phyloP scores from a whole-genome alignment of 2,888 invertebrate species.

The Tiliacea citrago region DNA sequence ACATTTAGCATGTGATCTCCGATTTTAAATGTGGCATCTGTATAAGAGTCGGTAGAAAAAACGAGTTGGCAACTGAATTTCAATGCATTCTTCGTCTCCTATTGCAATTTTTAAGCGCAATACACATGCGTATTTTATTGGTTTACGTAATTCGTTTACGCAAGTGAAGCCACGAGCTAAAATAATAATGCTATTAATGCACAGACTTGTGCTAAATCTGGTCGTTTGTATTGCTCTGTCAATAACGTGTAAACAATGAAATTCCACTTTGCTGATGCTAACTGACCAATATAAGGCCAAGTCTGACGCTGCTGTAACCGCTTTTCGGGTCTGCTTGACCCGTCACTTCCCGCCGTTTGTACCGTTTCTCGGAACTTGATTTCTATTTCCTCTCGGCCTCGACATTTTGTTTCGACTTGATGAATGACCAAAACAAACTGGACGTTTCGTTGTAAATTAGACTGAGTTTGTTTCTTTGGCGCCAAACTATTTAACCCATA shows the following conservation, averaged over 20 bases:
- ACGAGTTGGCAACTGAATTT: constrained; percentile 45
- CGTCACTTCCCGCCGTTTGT: constrained; percentile 54
- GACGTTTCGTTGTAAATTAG: constrained; percentile 66
- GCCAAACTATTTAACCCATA: constrained; percentile 45
- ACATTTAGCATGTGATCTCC: constrained; percentile 5
- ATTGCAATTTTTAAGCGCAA: constrained; percentile 46
- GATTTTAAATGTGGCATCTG: constrained; percentile 26
- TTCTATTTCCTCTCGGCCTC: constrained; percentile 50
- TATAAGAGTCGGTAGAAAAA: constrained; percentile 12
- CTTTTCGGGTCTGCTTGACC: too few species aligned
- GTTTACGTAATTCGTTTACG: constrained; percentile 54
- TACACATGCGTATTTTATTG: constrained; percentile 39
- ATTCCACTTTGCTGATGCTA: constrained; percentile 53
- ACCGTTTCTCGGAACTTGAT: constrained; percentile 50
- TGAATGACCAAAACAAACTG: constrained; percentile 67
- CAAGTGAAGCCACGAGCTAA: constrained; percentile 33
- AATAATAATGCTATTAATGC: constrained; percentile 53
- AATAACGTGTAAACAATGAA: constrained; percentile 60
- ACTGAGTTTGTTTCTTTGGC: constrained; percentile 60
- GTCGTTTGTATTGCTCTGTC: constrained; percentile 54
- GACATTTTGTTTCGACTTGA: constrained; percentile 63
- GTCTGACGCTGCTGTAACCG: constrained; percentile 42
- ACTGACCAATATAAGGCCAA: constrained; percentile 52
- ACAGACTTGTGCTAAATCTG: constrained; percentile 55
- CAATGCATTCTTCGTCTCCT: constrained; percentile 48